Evolutionary conservation across 2,888 invertebrate species (phyloP).

Genomic region (Dermolepida albohirtum): DNA sequence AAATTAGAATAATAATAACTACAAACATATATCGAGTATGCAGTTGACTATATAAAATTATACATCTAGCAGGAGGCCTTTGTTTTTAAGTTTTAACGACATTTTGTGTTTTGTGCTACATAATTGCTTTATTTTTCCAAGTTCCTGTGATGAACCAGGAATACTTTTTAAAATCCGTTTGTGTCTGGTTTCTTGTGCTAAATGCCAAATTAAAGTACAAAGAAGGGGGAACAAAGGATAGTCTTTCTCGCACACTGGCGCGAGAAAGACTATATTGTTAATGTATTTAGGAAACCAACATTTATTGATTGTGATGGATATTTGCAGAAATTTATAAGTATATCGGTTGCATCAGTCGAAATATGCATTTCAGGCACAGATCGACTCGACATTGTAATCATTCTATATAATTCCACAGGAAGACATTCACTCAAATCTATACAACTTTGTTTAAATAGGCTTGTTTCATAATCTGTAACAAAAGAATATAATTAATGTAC

Average conservation of each 20-base stretch:
- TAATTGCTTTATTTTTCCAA: conserved; percentile 55
- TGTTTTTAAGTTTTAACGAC: conserved; percentile 51
- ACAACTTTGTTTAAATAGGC: conserved; percentile 60
- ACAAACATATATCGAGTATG: too few species aligned
- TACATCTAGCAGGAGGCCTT: too few species aligned
- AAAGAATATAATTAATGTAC: too few species aligned
- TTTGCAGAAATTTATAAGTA: conserved; percentile 76
- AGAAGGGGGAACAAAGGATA: conserved; percentile 73
- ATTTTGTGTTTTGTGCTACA: conserved; percentile 59
- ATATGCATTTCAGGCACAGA: conserved; percentile 73
- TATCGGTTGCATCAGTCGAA: conserved; percentile 68
- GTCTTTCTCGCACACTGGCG: conserved; percentile 77
- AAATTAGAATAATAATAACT: too few species aligned
- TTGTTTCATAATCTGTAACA: conserved; percentile 62
- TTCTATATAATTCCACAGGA: conserved; percentile 61
- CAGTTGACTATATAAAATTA: too few species aligned
- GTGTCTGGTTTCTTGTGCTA: conserved; percentile 68
- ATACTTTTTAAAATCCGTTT: conserved; percentile 61
- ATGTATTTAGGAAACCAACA: conserved; percentile 74
- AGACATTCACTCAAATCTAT: conserved; percentile 58
- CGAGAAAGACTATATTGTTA: conserved; percentile 71
- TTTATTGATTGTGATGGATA: conserved; percentile 71
- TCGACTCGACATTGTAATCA: conserved; percentile 66
- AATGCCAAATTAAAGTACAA: conserved; percentile 76
- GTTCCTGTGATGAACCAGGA: conserved; percentile 54